phyloP scores from a whole-genome alignment of 2,888 invertebrate species.

The Diogma glabrata region DNA sequence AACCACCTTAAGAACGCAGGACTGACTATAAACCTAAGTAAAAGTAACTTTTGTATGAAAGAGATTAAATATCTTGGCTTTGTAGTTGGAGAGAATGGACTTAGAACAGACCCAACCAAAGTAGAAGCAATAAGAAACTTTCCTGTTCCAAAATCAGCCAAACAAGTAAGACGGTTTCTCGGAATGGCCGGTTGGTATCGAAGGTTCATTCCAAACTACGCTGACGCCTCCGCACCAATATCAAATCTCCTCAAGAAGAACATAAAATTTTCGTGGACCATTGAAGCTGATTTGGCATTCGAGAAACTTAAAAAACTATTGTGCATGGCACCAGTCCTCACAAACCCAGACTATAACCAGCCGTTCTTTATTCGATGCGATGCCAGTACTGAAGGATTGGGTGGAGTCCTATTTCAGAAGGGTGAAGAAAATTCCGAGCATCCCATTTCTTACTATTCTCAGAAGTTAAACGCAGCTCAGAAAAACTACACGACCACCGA shows the following conservation, averaged over 20 bases:
- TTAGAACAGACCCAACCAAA: not conserved
- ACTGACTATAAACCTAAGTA: slow-evolving; percentile 10
- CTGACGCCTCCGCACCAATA: not conserved
- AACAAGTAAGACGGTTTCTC: not conserved
- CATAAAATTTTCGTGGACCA: not conserved
- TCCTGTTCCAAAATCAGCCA: not conserved
- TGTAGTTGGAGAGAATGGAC: slow-evolving; percentile 12
- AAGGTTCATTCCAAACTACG: not conserved
- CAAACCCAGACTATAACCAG: not conserved
- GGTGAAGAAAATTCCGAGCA: not conserved
- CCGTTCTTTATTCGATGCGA: not conserved
- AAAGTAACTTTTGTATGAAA: not conserved
- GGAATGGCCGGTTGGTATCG: slow-evolving; percentile 8
- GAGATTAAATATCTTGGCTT: slow-evolving; percentile 11
- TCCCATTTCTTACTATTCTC: not conserved
- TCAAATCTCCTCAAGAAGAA: not conserved
- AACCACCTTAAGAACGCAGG: not conserved
- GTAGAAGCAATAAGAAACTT: not conserved
- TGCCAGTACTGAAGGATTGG: slow-evolving; percentile 2
- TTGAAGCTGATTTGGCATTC: not conserved
- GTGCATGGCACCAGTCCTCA: not conserved
- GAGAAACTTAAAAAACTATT: not conserved
- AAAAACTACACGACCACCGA: not conserved
- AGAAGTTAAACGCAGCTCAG: not conserved
- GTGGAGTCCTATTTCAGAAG: not conserved